A percentile compares a stretch with the other conserved stretches of the same genome.
Conservation (phyloP, 2,113 vertebrate species). For the Siniperca knerii region DNA sequence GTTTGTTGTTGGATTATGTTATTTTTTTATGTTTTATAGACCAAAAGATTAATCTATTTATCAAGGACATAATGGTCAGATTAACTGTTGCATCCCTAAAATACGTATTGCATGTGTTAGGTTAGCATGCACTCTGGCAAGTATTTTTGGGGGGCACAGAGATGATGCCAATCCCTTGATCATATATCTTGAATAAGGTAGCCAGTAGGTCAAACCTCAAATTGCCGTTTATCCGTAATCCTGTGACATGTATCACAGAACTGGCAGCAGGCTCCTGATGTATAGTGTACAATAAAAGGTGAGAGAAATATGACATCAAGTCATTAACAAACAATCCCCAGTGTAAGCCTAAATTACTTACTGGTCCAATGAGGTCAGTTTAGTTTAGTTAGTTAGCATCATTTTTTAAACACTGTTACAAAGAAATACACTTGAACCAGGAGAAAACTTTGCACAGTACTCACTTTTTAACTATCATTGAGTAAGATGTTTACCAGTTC, state of each 20-base stretch:
- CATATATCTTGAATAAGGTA: background rate
- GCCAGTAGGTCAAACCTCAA: background rate
- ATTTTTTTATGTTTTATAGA: background rate
- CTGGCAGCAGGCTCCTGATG: background rate
- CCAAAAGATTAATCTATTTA: background rate
- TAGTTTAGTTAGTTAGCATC: background rate
- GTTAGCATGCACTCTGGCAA: background rate
- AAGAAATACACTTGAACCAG: background rate
- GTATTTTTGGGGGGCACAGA: background rate
- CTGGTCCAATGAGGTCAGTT: background rate
- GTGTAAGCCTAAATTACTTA: background rate
- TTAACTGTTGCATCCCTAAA: background rate
- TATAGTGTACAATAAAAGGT: background rate
- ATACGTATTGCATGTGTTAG: background rate
- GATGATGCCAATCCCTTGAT: background rate
- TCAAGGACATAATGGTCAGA: too few relatives aligned
- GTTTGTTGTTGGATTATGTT: too few relatives aligned
- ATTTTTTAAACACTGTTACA: background rate
- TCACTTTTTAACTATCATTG: background rate
- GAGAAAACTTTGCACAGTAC: background rate
- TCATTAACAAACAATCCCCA: background rate
- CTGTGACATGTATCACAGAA: background rate
- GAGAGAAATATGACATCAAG: too few relatives aligned
- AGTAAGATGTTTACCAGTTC: background rate
- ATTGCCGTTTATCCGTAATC: background rate